Percentiles rank a stretch among this genome's conserved stretches.
Conservation (phyloP, 2,113 vertebrate species). For the Gracilinanus agilis region DNA sequence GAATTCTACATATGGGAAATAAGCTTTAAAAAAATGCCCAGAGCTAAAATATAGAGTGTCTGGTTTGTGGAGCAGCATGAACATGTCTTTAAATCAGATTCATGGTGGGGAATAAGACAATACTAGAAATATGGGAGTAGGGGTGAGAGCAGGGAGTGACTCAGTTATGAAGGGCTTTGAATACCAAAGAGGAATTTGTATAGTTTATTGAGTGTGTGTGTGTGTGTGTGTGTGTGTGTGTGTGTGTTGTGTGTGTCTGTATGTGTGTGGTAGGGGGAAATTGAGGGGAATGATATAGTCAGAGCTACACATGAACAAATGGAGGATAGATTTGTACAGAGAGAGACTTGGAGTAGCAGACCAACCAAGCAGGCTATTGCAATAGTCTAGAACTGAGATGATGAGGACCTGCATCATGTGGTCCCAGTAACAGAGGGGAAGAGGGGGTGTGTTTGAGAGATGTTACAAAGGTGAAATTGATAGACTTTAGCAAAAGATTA, state of each 20-base stretch:
- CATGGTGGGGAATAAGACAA: neutral
- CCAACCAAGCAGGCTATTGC: neutral
- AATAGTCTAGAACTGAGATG: neutral
- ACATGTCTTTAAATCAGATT: neutral
- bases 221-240: neutral
- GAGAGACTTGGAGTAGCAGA: neutral
- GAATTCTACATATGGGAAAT: neutral
- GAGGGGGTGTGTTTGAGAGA: neutral
- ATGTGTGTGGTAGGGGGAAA: neutral
- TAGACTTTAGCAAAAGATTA: neutral
- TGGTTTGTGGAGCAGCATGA: no score
- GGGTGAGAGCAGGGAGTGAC: no score
- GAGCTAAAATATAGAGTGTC: no score
- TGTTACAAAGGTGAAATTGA: neutral
- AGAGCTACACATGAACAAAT: neutral
- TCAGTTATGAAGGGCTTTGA: no score
- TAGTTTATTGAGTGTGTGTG: no score
- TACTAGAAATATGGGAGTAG: neutral
- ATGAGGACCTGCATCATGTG: neutral
- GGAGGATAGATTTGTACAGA: neutral
- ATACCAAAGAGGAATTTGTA: no score
- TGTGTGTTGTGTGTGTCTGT: neutral
- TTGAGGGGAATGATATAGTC: neutral
- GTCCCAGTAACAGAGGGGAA: neutral
- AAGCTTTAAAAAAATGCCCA: no score